These are phyloP conservation scores for Lutraria lutraria DNA, from an alignment of 2,888 invertebrate genomes.

Conservation along the genomic window DNA sequence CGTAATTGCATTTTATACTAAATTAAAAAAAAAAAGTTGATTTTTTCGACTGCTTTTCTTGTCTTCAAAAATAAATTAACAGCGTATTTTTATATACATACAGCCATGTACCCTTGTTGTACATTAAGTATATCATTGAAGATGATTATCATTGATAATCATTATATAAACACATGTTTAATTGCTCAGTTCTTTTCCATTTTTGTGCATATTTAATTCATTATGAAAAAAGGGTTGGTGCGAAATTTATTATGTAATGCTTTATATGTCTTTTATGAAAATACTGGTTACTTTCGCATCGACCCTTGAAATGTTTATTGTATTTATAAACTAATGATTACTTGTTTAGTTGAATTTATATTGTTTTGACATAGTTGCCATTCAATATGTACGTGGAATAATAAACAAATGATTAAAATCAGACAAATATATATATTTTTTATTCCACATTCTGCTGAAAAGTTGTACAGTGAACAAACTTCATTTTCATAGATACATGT, in stretches of 20 bases:
- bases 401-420: conserved; percentile 46
- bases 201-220: conserved; percentile 35
- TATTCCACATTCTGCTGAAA: neutral
- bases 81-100: neutral
- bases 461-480: too few species aligned
- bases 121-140: neutral
- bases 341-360: conserved; percentile 41
- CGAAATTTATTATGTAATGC: neutral
- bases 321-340: conserved; percentile 26
- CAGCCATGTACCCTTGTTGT: neutral
- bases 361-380: conserved; percentile 56
- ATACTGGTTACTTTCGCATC: conserved; percentile 1
- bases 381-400: conserved; percentile 56
- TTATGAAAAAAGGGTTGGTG: neutral
- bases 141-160: neutral
- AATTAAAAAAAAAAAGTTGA: neutral
- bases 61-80: neutral
- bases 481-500: too few species aligned
- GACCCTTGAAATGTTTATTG: conserved; percentile 22
- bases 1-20: neutral
- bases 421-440: neutral
- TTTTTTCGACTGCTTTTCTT: neutral
- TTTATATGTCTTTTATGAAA: conserved; percentile 4
- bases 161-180: conserved; percentile 7
- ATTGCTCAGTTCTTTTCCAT: conserved; percentile 41